phyloP scores from a whole-genome alignment of 1,140 invertebrate species.

The Bombus affinis region DNA sequence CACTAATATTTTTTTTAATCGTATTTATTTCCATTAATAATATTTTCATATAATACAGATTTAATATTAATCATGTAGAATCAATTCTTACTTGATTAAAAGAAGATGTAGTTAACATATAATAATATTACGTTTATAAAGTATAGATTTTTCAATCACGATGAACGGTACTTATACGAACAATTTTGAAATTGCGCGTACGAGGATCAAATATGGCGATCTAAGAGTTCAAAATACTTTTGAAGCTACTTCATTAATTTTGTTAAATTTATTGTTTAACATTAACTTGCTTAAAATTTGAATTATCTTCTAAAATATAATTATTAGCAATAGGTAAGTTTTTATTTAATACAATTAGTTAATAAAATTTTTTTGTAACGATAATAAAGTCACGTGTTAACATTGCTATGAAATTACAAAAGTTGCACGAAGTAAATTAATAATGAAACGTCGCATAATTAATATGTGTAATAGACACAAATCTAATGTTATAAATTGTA shows the following conservation, averaged over 20 bases:
- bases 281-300: background rate
- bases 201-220: slow-evolving; percentile 2
- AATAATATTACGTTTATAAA: background rate
- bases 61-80: background rate
- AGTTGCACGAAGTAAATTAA: slow-evolving; percentile 4
- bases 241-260: background rate
- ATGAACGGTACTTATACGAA: rapidly evolving
- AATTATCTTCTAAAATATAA: background rate
- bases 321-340: slow-evolving; percentile 35
- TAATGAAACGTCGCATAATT: slow-evolving; percentile 32
- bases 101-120: background rate
- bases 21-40: background rate
- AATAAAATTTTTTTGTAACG: background rate
- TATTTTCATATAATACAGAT: background rate
- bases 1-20: background rate
- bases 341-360: background rate
- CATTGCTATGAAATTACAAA: background rate
- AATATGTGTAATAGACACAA: slow-evolving; percentile 36
- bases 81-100: background rate
- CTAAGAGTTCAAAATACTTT: background rate
- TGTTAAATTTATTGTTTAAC: background rate
- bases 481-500: background rate
- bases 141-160: background rate
- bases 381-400: slow-evolving; percentile 23
- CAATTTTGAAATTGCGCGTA: slow-evolving; percentile 34